phyloP scores from a whole-genome alignment of 2,888 invertebrate genomes.

The Clitarchus hookeri region DNA sequence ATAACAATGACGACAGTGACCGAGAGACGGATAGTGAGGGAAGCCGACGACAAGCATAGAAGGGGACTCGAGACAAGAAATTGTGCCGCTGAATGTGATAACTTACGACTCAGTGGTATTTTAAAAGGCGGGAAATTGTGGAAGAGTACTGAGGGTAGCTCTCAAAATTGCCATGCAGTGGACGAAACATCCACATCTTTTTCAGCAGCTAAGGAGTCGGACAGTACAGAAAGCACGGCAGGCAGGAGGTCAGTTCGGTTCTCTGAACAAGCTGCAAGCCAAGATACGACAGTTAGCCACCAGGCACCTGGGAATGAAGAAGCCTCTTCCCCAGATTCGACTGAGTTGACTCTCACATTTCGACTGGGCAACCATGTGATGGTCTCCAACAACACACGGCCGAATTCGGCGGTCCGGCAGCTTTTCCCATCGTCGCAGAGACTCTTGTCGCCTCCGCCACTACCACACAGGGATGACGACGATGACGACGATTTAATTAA shows the following conservation, averaged over 20 bases:
- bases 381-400: slow-evolving; percentile 62
- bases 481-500: slow-evolving; percentile 53
- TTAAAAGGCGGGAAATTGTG: slow-evolving; percentile 78
- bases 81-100: not conserved
- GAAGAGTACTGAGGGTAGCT: slow-evolving; percentile 60
- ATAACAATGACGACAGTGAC: slow-evolving; percentile 71
- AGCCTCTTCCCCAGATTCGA: slow-evolving; percentile 37
- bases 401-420: slow-evolving; percentile 84
- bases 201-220: slow-evolving; percentile 54
- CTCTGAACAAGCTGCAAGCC: slow-evolving; percentile 37
- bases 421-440: slow-evolving; percentile 71
- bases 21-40: slow-evolving; percentile 64
- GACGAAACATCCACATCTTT: slow-evolving; percentile 70
- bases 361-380: slow-evolving; percentile 61
- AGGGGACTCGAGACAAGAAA: slow-evolving; percentile 24
- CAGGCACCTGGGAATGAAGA: slow-evolving; percentile 36
- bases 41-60: slow-evolving; percentile 52
- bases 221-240: slow-evolving; percentile 24
- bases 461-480: slow-evolving; percentile 28
- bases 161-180: slow-evolving; percentile 59
- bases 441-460: slow-evolving; percentile 65
- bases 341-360: slow-evolving; percentile 62
- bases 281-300: not conserved
- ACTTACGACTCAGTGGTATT: slow-evolving; percentile 63
- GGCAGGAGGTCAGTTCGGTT: slow-evolving; percentile 45